Evolutionary conservation across 1,140 invertebrate species (phyloP), one percentile per base, ranked within the genome.

Genomic region (Apis laboriosa): DNA sequence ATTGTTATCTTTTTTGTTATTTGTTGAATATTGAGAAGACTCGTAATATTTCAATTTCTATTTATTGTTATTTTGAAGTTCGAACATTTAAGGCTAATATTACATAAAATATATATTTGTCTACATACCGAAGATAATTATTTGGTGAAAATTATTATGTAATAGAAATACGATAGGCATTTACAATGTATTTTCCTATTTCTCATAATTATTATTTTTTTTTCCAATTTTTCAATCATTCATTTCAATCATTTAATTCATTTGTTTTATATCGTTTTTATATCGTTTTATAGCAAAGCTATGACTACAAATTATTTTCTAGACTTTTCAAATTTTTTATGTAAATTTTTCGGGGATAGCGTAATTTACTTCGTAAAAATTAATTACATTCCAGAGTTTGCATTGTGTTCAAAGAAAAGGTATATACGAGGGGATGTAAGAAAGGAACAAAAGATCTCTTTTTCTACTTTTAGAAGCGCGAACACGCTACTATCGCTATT

Each of bases 91-190:
- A 15, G 60, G 55, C 66, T 56, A 56, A 70, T 51, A 78, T 68
- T 78, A 60, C 43, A 55, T 15, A 58, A 78, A 78, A 78, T 78
- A 67, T 66, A 78, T 68, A 68, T 78, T 78, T 55, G 70, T 67
- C 53, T 60, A 55, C 66, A 68, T 78, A 60, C 53, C 17, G n/a
- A 64, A 17, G 53, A 68, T 70, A 70, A 70, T 53, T 78, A 53
- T 34, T 78, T 78, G n/a, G 21, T 2, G 60, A 60, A 43, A 56
- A 58, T 49, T 17, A 55, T 43, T 43, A 43, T 43, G 0, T 77
- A 75, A 75, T 75, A 43, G 34, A 24, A 60, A 75, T 19, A 61
- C 34, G 21, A 12, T 28, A 28, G 5, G 15, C 19, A 21, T 17
- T 1, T 15, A 24, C 24, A 1, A 49, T 21, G 34, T 28, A 21